These are phyloP conservation scores for Aspidiotus destructor DNA, from an alignment of 2,888 invertebrate genomes.

Conservation along the genomic window DNA sequence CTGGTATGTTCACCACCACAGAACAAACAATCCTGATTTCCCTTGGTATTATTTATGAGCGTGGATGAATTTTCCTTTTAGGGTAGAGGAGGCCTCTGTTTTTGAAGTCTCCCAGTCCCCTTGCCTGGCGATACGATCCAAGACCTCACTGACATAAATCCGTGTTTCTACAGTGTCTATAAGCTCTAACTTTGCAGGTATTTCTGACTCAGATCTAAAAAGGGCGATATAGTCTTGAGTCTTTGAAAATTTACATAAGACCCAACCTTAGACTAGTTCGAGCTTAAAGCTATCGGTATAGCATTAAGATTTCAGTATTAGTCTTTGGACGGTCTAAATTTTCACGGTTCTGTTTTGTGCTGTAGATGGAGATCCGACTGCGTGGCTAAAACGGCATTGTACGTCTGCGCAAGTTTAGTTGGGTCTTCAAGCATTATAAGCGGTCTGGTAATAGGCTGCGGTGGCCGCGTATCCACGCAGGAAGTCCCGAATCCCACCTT, in stretches of 20 bases:
- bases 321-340: neutral
- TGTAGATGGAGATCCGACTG: neutral
- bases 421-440: too few species aligned
- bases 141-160: neutral
- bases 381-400: too few species aligned
- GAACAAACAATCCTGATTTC: neutral
- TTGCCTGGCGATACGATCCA: neutral
- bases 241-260: neutral
- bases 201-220: neutral
- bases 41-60: neutral
- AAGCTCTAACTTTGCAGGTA: neutral
- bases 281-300: neutral
- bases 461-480: too few species aligned
- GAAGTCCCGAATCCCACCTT: too few species aligned
- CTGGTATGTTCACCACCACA: neutral
- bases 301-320: neutral
- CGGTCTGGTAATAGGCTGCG: too few species aligned
- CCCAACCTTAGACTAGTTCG: neutral
- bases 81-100: neutral
- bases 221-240: neutral
- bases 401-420: too few species aligned
- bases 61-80: neutral
- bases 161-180: slow-evolving; percentile 1
- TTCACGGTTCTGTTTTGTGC: neutral
- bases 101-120: neutral